phyloP scores from a whole-genome alignment of 2,113 vertebrate species.

The Hypomesus transpacificus region DNA sequence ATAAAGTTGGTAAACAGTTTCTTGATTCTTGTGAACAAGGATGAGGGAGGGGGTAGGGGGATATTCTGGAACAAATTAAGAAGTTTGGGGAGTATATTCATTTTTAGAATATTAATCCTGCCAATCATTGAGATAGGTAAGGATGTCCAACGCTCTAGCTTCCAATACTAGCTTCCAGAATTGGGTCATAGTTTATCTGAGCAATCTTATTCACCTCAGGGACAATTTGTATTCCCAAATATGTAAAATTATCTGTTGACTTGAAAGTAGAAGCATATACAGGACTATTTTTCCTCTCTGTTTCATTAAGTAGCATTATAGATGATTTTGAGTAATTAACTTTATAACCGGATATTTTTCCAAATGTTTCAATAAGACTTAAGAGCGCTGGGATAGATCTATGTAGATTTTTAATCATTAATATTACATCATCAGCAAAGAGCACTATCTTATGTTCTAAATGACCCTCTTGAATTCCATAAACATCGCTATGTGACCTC shows the following conservation, averaged over 20 bases:
- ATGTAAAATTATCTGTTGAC: no score
- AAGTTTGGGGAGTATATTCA: neutral
- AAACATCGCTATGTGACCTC: neutral
- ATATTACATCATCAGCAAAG: neutral
- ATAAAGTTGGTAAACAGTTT: no score
- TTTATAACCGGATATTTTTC: neutral
- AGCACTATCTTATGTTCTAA: neutral
- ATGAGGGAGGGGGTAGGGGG: neutral
- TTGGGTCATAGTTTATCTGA: no score
- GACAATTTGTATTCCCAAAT: no score
- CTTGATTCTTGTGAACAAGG: neutral
- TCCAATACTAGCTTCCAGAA: neutral
- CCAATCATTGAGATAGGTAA: neutral
- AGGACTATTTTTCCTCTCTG: no score
- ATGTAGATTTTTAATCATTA: neutral
- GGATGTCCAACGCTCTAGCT: no score
- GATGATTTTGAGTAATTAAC: neutral
- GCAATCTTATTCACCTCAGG: no score
- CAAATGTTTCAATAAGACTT: neutral
- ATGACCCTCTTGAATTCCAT: neutral
- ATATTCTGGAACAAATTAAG: neutral
- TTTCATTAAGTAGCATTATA: no score
- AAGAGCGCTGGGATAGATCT: neutral
- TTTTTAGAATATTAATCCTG: neutral
- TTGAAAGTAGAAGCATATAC: no score